Evolutionary conservation across 2,797 vertebrate genomes (phyloP).

Genomic region (Fundulus diaphanus): DNA sequence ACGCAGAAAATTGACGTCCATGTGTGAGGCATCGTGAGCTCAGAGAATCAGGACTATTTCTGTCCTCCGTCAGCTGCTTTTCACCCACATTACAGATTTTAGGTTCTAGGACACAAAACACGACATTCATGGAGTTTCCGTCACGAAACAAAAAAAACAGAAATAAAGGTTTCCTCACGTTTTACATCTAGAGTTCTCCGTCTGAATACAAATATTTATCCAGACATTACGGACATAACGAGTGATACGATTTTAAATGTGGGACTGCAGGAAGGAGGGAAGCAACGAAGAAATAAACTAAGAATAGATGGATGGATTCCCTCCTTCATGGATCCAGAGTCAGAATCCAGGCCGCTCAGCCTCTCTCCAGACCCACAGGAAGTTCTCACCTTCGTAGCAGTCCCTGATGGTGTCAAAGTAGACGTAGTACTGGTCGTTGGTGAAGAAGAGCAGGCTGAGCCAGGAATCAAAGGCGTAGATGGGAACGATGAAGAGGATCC

Average conservation of each 20-base stretch:
- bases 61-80: slow-evolving; percentile 3
- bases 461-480: slow-evolving; percentile 98
- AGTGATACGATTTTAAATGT: too few species aligned
- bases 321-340: too few species aligned
- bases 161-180: not conserved
- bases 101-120: not conserved
- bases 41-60: slow-evolving; percentile 30
- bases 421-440: slow-evolving; percentile 98
- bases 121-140: slow-evolving; percentile 1
- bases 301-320: not conserved
- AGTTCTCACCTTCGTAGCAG: slow-evolving; percentile 93
- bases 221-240: not conserved
- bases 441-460: slow-evolving; percentile 99
- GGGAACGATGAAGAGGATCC: slow-evolving; percentile 98
- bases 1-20: slow-evolving; percentile 4
- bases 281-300: too few species aligned
- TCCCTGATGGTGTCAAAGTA: slow-evolving; percentile 96
- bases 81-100: slow-evolving; percentile 4
- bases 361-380: too few species aligned
- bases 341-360: too few species aligned
- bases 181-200: not conserved
- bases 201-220: too few species aligned
- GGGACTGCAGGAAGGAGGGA: not conserved
- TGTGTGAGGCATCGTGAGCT: slow-evolving; percentile 18
- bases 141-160: not conserved